These are phyloP conservation scores for Cyphomyrus discorhynchus DNA, from an alignment of 2,113 vertebrate genomes.

Conservation along the genomic window DNA sequence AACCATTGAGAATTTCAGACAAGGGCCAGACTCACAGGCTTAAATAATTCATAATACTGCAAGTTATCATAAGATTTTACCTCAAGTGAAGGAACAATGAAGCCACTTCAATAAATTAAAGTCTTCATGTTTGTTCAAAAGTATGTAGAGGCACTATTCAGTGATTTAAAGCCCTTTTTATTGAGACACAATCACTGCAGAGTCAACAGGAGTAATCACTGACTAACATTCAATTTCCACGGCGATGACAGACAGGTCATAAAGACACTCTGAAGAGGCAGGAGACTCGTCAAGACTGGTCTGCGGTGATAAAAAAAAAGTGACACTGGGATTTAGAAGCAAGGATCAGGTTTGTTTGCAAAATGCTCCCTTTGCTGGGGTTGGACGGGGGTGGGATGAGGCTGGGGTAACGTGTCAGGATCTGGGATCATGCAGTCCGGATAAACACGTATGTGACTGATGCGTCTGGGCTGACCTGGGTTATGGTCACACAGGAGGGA, in stretches of 20 bases:
- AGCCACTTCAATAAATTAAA: background rate
- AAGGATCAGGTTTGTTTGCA: background rate
- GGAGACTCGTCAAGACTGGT: background rate
- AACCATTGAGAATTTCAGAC: background rate
- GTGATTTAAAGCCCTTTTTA: background rate
- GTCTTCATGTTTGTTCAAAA: background rate
- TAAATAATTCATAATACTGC: background rate
- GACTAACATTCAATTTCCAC: background rate
- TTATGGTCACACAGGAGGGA: background rate
- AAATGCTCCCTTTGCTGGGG: background rate
- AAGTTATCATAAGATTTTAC: background rate
- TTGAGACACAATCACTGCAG: background rate
- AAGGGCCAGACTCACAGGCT: background rate
- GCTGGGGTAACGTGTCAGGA: background rate
- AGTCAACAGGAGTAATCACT: constrained; percentile 1
- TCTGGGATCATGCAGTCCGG: background rate
- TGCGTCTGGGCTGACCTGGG: background rate
- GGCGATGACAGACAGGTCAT: background rate
- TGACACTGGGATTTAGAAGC: background rate
- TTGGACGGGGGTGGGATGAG: background rate
- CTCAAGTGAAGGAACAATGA: background rate
- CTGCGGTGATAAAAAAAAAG: background rate
- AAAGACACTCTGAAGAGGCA: background rate
- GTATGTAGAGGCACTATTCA: background rate
- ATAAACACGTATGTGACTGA: background rate